Evolutionary conservation across 2,888 invertebrate species (phyloP).

Genomic region (Caenorhabditis sp.): DNA sequence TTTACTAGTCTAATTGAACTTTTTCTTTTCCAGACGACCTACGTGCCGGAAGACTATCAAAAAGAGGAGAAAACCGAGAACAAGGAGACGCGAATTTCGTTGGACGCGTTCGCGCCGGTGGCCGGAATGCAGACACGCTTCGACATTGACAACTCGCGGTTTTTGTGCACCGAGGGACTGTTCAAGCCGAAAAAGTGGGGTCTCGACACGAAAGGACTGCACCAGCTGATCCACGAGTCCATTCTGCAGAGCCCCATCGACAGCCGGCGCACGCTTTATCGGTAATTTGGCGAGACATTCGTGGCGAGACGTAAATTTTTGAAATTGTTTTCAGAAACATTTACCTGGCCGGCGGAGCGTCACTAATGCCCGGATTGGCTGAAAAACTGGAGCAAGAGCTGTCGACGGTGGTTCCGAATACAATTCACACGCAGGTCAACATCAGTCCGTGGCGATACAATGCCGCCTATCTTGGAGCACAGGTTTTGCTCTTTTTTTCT

Average conservation of each 20-base stretch:
- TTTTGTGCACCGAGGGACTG: conserved; percentile 81
- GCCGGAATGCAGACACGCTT: conserved; percentile 59
- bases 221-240: conserved; percentile 82
- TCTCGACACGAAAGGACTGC: conserved; percentile 82
- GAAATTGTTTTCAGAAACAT: conserved; percentile 80
- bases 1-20: neutral
- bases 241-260: conserved; percentile 83
- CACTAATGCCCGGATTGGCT: conserved; percentile 82
- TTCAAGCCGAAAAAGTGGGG: conserved; percentile 83
- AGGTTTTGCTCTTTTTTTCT: conserved; percentile 72
- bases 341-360: conserved; percentile 82
- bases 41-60: conserved; percentile 81
- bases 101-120: conserved; percentile 58
- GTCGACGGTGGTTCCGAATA: conserved; percentile 82
- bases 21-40: conserved; percentile 78
- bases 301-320: neutral
- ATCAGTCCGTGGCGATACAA: conserved; percentile 82
- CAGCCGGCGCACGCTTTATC: conserved; percentile 79
- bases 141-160: conserved; percentile 80
- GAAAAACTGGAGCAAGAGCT: conserved; percentile 82
- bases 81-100: conserved; percentile 50
- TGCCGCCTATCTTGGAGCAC: conserved; percentile 83
- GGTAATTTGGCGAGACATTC: conserved; percentile 5
- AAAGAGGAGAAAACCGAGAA: conserved; percentile 76
- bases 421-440: conserved; percentile 81